These are phyloP conservation scores for Papilio glaucus DNA, from an alignment of 1,140 invertebrate genomes.

Conservation along the genomic window DNA sequence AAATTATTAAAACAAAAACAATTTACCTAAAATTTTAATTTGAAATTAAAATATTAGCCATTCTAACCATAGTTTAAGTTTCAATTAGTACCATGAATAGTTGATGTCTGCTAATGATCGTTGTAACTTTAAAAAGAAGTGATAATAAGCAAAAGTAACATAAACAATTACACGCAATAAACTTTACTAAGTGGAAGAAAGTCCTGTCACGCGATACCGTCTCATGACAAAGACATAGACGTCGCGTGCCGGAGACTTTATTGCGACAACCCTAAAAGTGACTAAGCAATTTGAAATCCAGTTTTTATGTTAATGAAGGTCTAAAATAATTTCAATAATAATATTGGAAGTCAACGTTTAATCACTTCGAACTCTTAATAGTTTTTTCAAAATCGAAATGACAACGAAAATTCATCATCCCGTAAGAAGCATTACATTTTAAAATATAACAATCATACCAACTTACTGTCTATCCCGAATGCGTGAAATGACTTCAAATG, in stretches of 20 bases:
- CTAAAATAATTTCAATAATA: neutral
- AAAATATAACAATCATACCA: no score
- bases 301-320: neutral
- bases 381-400: neutral
- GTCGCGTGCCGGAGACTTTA: conserved; percentile 10
- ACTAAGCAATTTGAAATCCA: neutral
- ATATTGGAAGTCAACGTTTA: no score
- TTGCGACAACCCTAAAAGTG: conserved; percentile 10
- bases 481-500: neutral
- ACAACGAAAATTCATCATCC: neutral
- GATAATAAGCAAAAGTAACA: neutral
- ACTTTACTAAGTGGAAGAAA: neutral
- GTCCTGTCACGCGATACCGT: neutral
- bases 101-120: neutral
- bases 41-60: no score
- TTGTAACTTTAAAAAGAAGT: neutral
- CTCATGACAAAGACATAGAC: neutral
- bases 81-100: no score
- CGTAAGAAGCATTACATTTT: neutral
- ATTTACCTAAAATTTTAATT: no score
- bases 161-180: neutral
- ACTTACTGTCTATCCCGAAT: no score
- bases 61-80: no score
- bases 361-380: neutral
- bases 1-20: no score